A percentile compares a stretch with the other conserved stretches of the same genome.
These are phyloP conservation scores for Brachyistius frenatus DNA, from an alignment of 2,113 vertebrate genomes.

Conservation along the genomic window DNA sequence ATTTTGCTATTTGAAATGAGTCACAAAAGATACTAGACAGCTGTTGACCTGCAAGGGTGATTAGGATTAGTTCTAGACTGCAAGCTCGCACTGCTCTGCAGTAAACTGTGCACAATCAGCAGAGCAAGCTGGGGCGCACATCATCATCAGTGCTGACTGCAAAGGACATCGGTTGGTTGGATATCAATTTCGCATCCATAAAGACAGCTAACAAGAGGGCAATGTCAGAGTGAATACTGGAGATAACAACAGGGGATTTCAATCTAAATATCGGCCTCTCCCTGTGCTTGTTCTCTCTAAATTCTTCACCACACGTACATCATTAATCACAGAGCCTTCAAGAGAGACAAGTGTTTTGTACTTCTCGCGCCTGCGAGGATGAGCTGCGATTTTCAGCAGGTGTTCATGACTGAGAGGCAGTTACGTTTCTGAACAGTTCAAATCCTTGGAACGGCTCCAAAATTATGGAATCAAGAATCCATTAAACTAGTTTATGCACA, in stretches of 20 bases:
- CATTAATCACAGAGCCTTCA: not conserved
- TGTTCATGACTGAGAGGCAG: not conserved
- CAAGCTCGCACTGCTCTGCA: not conserved
- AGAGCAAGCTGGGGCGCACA: not conserved
- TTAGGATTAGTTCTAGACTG: not conserved
- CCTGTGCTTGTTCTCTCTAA: not conserved
- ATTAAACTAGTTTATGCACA: not conserved
- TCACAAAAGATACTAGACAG: not conserved
- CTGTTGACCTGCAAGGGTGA: not conserved
- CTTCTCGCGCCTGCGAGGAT: not conserved
- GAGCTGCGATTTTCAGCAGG: not conserved
- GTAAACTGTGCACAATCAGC: not conserved
- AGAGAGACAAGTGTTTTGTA: not conserved
- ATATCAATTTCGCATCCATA: not conserved
- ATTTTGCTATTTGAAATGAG: not conserved
- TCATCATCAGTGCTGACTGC: not conserved
- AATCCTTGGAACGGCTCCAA: not conserved
- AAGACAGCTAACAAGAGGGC: not conserved
- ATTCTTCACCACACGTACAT: not conserved
- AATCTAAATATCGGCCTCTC: not conserved
- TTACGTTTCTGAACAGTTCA: not conserved
- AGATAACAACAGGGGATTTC: not conserved
- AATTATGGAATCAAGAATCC: not conserved
- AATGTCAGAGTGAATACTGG: not conserved
- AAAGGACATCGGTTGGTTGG: slow-evolving; percentile 3